These are phyloP conservation scores for Syngnathus scovelli DNA, from an alignment of 2,113 vertebrate species.

Conservation along the genomic window DNA sequence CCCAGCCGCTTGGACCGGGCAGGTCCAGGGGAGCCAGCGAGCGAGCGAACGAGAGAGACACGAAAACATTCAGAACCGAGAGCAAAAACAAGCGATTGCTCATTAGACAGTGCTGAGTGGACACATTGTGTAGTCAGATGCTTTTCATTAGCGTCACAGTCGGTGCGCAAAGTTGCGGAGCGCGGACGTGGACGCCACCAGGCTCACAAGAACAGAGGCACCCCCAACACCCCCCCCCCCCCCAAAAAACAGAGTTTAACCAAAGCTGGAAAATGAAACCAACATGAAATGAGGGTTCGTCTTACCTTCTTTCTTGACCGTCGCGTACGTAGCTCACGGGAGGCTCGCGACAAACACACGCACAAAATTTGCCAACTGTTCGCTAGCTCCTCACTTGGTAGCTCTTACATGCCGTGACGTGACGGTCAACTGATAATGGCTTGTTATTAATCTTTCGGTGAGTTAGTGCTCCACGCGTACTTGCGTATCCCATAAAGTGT, in stretches of 20 bases:
- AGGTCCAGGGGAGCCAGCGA: neutral
- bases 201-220: neutral
- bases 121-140: slow-evolving; percentile 2
- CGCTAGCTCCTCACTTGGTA: neutral
- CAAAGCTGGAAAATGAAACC: neutral
- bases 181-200: neutral
- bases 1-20: slow-evolving; percentile 6
- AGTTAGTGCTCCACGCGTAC: neutral
- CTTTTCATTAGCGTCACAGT: neutral
- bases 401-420: neutral
- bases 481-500: slow-evolving; percentile 1
- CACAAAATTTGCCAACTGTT: neutral
- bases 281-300: neutral
- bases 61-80: neutral
- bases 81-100: neutral
- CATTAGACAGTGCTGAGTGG: slow-evolving; percentile 3
- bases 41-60: neutral
- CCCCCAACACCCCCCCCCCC: neutral
- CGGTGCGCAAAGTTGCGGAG: slow-evolving; percentile 2
- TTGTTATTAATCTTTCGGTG: neutral
- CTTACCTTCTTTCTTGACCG: neutral
- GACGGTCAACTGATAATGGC: neutral
- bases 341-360: neutral
- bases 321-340: neutral
- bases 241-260: neutral